These are phyloP conservation scores for Sesia apiformis DNA, from an alignment of 2,888 invertebrate genomes.

Conservation along the genomic window DNA sequence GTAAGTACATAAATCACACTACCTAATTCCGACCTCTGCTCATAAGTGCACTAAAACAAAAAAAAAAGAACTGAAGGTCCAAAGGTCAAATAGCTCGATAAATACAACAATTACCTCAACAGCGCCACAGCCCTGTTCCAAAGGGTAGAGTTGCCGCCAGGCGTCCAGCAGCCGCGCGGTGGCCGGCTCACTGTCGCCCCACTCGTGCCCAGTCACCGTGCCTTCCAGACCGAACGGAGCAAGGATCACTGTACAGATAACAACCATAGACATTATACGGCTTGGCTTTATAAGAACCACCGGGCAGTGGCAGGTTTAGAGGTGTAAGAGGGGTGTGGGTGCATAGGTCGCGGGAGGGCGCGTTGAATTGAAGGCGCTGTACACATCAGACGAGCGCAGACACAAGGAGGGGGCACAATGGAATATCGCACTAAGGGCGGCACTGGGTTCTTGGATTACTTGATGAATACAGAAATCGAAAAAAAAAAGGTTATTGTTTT, in stretches of 20 bases:
- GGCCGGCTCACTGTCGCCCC: conserved; percentile 79
- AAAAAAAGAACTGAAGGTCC: too few species aligned
- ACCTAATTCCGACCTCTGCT: too few species aligned
- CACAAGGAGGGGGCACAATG: too few species aligned
- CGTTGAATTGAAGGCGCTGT: not conserved
- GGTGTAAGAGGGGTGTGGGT: too few species aligned
- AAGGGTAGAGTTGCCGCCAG: conserved; percentile 96
- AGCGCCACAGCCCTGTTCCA: conserved; percentile 77
- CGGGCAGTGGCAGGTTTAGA: too few species aligned
- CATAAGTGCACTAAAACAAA: too few species aligned
- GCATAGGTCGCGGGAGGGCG: too few species aligned
- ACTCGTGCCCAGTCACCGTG: conserved; percentile 89
- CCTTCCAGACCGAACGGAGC: conserved; percentile 97
- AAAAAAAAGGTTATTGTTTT: too few species aligned
- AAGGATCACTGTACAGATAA: conserved; percentile 84
- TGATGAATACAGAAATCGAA: not conserved
- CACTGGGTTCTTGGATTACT: conserved; percentile 29
- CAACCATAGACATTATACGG: not conserved
- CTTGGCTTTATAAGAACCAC: not conserved
- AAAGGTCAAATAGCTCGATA: not conserved
- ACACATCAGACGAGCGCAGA: too few species aligned
- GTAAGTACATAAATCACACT: too few species aligned
- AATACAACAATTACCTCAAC: conserved; percentile 58
- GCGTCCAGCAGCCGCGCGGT: conserved; percentile 90
- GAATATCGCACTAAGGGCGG: conserved; percentile 4